Percentiles rank a stretch among this genome's conserved stretches.
Conservation (phyloP, 2,113 vertebrate genomes). For the Poicephalus meyeri region DNA sequence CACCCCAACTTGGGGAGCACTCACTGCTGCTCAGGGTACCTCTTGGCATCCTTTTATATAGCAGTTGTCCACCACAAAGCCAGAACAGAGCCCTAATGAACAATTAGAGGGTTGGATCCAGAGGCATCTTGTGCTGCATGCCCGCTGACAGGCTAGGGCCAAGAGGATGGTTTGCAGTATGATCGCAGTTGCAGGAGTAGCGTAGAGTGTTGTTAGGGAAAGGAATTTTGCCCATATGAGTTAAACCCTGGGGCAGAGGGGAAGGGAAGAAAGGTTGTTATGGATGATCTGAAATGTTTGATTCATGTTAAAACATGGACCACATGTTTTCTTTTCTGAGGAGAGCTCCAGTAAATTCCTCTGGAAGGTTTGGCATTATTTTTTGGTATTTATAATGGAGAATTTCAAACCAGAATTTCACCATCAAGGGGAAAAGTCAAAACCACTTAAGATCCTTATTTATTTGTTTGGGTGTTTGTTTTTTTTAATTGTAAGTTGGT, state of each 20-base stretch:
- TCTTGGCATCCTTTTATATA: not conserved
- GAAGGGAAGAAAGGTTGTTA: not conserved
- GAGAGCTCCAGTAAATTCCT: not conserved
- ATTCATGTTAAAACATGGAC: not conserved
- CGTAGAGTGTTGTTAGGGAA: not conserved
- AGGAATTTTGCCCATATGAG: not conserved
- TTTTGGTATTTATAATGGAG: not conserved
- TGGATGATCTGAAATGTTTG: not conserved
- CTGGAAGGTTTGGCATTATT: not conserved
- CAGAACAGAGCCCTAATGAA: not conserved
- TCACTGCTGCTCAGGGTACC: not conserved
- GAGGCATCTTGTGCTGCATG: not conserved
- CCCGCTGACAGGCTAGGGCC: not conserved
- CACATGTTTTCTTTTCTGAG: not conserved
- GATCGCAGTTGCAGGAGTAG: fast-evolving
- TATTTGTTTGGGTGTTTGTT: not conserved
- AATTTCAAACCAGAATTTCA: not conserved
- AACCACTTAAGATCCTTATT: not conserved
- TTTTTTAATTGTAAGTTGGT: not conserved
- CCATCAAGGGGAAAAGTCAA: not conserved
- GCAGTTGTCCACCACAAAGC: not conserved
- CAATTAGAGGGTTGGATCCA: not conserved
- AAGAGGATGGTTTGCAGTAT: not conserved
- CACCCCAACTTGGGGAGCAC: not conserved
- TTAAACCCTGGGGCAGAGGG: not conserved